phyloP scores from a whole-genome alignment of 2,888 invertebrate species.

The Doris montereyensis region DNA sequence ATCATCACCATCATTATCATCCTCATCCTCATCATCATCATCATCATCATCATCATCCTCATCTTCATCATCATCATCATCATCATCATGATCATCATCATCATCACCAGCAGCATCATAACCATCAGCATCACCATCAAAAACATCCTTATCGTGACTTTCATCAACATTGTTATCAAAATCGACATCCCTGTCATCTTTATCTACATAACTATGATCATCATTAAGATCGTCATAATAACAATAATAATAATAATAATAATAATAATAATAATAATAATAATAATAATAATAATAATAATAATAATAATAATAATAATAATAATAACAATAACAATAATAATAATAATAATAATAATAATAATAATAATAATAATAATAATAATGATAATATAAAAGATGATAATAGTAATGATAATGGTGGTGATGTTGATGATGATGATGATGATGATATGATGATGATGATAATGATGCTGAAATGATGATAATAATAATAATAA shows the following conservation, averaged over 20 bases:
- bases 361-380: slow-evolving; percentile 18
- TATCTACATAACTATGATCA: neutral
- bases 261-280: neutral
- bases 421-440: neutral
- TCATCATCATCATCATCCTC: slow-evolving; percentile 13
- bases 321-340: neutral
- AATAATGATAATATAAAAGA: neutral
- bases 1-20: no score
- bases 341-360: slow-evolving; percentile 17
- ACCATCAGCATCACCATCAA: no score
- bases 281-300: neutral
- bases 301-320: neutral
- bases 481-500: neutral
- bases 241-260: neutral
- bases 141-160: no score
- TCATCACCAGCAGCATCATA: no score
- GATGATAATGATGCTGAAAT: neutral
- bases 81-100: neutral
- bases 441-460: neutral
- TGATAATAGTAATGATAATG: neutral
- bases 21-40: neutral
- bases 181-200: slow-evolving; percentile 11
- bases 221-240: neutral
- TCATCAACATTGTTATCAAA: neutral
- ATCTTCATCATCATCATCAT: slow-evolving; percentile 25